Conservation (phyloP, 2,797 vertebrate species). For the Brotogeris chrysoptera region DNA sequence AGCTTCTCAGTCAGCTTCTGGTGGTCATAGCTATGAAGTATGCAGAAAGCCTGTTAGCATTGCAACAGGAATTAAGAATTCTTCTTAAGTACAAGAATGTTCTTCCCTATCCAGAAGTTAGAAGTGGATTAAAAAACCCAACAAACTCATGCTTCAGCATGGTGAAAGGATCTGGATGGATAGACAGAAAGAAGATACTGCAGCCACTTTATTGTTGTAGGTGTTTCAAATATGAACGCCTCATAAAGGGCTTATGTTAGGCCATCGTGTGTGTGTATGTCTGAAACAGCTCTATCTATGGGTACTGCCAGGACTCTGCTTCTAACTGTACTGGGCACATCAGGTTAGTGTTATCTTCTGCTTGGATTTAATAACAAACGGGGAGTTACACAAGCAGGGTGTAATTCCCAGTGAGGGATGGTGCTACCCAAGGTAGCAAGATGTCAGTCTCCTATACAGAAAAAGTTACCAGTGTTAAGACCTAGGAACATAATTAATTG, state of each 20-base stretch:
- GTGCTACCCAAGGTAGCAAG: neutral
- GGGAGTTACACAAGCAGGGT: neutral
- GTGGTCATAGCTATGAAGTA: slow-evolving; percentile 84
- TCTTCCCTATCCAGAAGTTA: neutral
- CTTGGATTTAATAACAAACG: neutral
- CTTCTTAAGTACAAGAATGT: neutral
- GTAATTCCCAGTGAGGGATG: neutral
- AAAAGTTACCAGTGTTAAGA: neutral
- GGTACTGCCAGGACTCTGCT: neutral
- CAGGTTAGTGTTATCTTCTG: neutral
- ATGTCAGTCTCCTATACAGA: neutral
- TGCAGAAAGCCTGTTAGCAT: neutral
- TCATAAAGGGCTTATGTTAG: neutral
- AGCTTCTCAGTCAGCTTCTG: slow-evolving; percentile 98
- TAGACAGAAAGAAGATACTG: neutral
- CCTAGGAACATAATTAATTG: neutral
- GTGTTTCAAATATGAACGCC: neutral
- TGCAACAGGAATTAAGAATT: neutral
- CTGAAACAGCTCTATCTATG: neutral
- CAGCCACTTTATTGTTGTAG: neutral
- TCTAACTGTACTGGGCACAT: neutral
- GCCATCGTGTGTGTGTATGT: neutral
- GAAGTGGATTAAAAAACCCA: neutral
- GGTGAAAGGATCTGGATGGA: neutral
- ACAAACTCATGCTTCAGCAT: neutral